Evolutionary conservation across 2,797 vertebrate genomes (phyloP), one percentile per base, ranked within the genome.

Genomic region (Holocentrus rufus): DNA sequence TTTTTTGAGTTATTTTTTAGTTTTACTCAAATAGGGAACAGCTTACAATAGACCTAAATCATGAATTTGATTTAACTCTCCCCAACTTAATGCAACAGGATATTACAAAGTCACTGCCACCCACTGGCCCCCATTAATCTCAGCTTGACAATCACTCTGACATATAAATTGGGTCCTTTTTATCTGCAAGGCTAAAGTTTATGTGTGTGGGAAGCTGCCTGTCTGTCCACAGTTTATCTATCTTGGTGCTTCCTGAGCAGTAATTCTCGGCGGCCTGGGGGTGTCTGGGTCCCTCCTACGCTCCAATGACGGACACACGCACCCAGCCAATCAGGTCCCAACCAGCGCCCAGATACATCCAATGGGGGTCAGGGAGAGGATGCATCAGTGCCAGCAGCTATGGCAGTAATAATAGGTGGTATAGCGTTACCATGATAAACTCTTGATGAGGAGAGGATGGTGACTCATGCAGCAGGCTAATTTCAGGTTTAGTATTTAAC

Each of bases 321-420:
- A 1, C 18, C 14, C 11, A 72, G 63, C 80, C 81, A 85, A 78
- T 88, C 62, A 63, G 25, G n/a, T 49, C 39, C 8, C 6, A 1
- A 60, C 46, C 49, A 27, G 20, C 17, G 53, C 27, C 17, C 57
- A n/a, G 20, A 79, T 17, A 42, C 64, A 61, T 76, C 65, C 76
- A 76, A 50, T 61, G 31, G 17, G 42, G 65, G 34, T 36, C 23
- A 27, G 49, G 53, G 69, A 71, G 68, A 36, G 39, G 34, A 22
- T 71, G 78, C 73, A 74, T 90, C 78, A 88, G 57, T 59, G 74
- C 27, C 76, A 78, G 77, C 81, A 86, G 90, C 79, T 85, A 47
- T 85, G 84, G 82, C 30, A 79, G 74, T 86, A 87, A 90, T 89
- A 90, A 87, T 86, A 82, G 81, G 77, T 85, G 68, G 81, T 87